Conservation (phyloP, 2,113 vertebrate genomes). For the Podarcis cretensis region DNA sequence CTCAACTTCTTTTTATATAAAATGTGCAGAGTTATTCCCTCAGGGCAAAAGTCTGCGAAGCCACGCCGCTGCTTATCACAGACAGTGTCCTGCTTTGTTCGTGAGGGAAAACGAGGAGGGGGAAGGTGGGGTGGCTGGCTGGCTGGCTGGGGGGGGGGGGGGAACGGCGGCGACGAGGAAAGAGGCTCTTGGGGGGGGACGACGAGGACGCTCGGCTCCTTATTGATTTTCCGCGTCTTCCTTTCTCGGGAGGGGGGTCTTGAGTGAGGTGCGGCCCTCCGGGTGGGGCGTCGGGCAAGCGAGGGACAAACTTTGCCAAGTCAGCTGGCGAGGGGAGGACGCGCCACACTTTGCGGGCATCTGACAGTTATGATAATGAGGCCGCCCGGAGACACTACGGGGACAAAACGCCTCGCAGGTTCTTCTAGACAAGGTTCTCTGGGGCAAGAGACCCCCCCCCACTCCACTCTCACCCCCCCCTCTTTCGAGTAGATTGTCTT, state of each 20-base stretch:
- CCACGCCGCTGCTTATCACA: conserved; percentile 62
- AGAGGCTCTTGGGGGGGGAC: too few species aligned
- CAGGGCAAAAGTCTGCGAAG: conserved; percentile 59
- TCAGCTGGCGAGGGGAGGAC: conserved; percentile 71
- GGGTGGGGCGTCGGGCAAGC: conserved; percentile 31
- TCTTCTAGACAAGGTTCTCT: conserved; percentile 75
- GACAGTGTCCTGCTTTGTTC: conserved; percentile 78
- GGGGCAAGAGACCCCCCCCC: conserved; percentile 71
- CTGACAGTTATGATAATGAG: conserved; percentile 89
- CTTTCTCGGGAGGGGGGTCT: too few species aligned
- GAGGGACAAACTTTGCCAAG: conserved; percentile 86
- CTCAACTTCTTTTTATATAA: background rate
- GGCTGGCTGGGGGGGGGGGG: too few species aligned
- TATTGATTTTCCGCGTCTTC: conserved; percentile 62
- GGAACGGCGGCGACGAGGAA: too few species aligned
- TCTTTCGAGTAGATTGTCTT: conserved; percentile 52
- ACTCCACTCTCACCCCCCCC: conserved; percentile 26
- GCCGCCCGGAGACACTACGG: conserved; percentile 73
- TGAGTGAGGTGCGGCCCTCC: too few species aligned
- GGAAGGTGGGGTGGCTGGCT: background rate
- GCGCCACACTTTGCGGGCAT: conserved; percentile 78
- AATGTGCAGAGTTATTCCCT: conserved; percentile 41
- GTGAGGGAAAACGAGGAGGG: conserved; percentile 72
- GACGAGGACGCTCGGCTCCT: conserved; percentile 55
- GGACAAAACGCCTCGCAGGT: conserved; percentile 75